phyloP scores from a whole-genome alignment of 2,888 invertebrate genomes.

The Xiphydria camelus region DNA sequence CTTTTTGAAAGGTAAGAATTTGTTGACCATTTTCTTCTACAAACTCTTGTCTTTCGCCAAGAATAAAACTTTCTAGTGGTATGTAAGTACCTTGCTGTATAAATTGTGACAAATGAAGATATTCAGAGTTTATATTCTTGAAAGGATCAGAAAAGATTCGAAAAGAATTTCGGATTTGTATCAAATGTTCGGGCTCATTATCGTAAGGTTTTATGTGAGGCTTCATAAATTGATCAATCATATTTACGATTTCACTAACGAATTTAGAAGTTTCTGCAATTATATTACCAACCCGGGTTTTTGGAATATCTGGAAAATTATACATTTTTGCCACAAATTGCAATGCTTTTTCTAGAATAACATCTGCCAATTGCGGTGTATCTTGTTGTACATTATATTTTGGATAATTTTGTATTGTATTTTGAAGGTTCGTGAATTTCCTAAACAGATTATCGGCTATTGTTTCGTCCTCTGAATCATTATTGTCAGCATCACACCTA shows the following conservation, averaged over 20 bases:
- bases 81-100: conserved; percentile 17
- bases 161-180: conserved; percentile 1
- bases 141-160: conserved; percentile 8
- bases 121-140: conserved; percentile 19
- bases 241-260: conserved; percentile 6
- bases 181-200: conserved; percentile 1
- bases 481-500: too few relatives aligned
- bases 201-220: too few relatives aligned
- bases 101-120: conserved; percentile 16
- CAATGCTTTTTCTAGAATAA: not conserved
- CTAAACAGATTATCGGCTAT: too few relatives aligned
- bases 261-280: conserved; percentile 9
- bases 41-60: conserved; percentile 20
- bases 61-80: conserved; percentile 11
- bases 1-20: conserved; percentile 9
- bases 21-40: not conserved
- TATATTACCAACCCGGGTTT: conserved; percentile 2
- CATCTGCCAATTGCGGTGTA: not conserved
- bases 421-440: too few relatives aligned
- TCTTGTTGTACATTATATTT: not conserved
- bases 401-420: too few relatives aligned
- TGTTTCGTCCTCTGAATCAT: too few relatives aligned
- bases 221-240: conserved; percentile 3
- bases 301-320: conserved; percentile 6
- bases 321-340: conserved; percentile 3